phyloP scores from a whole-genome alignment of 2,888 invertebrate species.

The Dynastes hyllus region DNA sequence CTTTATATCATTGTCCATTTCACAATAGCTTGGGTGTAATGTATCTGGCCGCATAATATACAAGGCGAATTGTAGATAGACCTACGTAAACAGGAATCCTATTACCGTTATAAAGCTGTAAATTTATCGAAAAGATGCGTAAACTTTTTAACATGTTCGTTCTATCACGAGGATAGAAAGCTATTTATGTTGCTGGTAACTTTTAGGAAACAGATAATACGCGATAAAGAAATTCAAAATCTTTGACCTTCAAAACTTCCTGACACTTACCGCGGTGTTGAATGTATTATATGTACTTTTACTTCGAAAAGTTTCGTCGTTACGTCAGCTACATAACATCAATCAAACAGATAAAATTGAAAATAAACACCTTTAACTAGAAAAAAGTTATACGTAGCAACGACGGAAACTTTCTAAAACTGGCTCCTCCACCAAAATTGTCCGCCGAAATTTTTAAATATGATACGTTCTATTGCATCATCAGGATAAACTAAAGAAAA shows the following conservation, averaged over 20 bases:
- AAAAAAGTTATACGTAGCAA: no score
- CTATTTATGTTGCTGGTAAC: not conserved
- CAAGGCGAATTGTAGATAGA: conserved; percentile 27
- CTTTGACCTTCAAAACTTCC: conserved; percentile 13
- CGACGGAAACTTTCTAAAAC: not conserved
- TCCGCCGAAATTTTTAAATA: not conserved
- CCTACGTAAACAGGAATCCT: not conserved
- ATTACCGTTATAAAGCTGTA: not conserved
- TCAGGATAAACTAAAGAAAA: conserved; percentile 1
- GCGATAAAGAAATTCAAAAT: conserved; percentile 10
- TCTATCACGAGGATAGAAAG: not conserved
- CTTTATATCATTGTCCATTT: conserved; percentile 46
- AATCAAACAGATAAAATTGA: conserved; percentile 8
- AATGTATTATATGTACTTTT: not conserved
- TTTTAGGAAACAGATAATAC: not conserved
- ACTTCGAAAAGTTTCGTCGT: not conserved
- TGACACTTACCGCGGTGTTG: not conserved
- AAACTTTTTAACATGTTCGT: conserved; percentile 1
- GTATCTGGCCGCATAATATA: conserved; percentile 35
- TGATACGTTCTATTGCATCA: not conserved
- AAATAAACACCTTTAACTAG: conserved; percentile 3
- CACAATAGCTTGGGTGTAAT: conserved; percentile 38
- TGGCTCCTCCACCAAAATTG: not conserved
- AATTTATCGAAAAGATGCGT: not conserved
- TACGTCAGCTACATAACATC: conserved; percentile 1